Percentiles rank a stretch among this genome's conserved stretches.
phyloP scores from a whole-genome alignment of 2,888 invertebrate species.

The Flabesymbios commensalis region DNA sequence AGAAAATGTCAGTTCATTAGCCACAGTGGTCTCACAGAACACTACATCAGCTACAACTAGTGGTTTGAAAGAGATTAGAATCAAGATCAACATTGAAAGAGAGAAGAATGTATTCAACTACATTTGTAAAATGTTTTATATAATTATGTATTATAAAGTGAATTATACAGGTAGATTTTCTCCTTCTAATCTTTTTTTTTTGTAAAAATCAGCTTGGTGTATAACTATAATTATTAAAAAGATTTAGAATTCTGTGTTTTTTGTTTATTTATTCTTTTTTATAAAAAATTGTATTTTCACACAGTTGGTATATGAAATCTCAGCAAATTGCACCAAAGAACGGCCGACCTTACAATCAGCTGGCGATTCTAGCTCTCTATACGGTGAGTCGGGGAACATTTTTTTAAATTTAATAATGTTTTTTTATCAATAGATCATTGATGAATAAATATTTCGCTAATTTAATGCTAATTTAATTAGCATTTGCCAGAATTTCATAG shows the following conservation, averaged over 20 bases:
- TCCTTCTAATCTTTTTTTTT: neutral
- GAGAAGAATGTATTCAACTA: too few species aligned
- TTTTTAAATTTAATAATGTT: too few species aligned
- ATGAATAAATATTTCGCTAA: too few species aligned
- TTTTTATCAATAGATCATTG: too few species aligned
- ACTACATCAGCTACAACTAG: neutral
- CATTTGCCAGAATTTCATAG: too few species aligned
- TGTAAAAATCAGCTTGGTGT: neutral
- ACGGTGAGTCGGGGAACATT: slow-evolving; percentile 63
- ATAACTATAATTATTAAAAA: too few species aligned
- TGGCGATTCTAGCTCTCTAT: slow-evolving; percentile 81
- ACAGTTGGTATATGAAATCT: slow-evolving; percentile 90
- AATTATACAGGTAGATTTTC: too few species aligned
- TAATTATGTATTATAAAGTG: too few species aligned
- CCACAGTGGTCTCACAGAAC: neutral
- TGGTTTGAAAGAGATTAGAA: too few species aligned
- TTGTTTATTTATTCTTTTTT: neutral
- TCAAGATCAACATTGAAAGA: too few species aligned
- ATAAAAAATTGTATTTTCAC: slow-evolving; percentile 16
- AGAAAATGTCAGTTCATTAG: neutral
- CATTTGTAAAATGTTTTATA: too few species aligned
- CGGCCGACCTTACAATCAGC: slow-evolving; percentile 91
- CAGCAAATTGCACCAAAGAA: slow-evolving; percentile 92
- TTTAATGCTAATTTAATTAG: too few species aligned
- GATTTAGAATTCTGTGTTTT: neutral